Evolutionary conservation across 2,797 vertebrate genomes (phyloP).

Genomic region (Falco berigora): DNA sequence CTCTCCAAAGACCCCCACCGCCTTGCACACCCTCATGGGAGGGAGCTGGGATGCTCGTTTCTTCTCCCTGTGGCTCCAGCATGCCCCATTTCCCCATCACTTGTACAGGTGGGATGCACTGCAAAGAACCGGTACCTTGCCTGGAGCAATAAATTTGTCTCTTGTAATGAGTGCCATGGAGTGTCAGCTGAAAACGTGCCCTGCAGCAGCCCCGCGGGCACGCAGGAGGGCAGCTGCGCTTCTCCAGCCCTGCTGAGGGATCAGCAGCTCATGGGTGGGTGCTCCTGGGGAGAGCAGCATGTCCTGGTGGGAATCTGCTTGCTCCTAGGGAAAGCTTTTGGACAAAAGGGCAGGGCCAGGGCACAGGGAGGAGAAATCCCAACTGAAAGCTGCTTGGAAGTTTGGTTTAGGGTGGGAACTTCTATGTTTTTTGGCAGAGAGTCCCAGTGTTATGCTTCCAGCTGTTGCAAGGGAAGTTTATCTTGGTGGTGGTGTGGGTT

Average conservation of each 20-base stretch:
- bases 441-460: neutral
- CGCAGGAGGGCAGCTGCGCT: neutral
- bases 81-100: rapidly evolving
- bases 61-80: neutral
- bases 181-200: rapidly evolving
- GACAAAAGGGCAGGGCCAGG: neutral
- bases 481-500: neutral
- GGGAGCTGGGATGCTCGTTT: rapidly evolving
- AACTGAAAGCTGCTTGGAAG: neutral
- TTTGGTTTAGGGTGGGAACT: neutral
- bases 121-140: neutral
- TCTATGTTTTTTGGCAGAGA: neutral
- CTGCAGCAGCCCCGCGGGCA: rapidly evolving
- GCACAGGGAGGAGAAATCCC: neutral
- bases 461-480: neutral
- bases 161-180: rapidly evolving
- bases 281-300: neutral
- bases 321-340: neutral
- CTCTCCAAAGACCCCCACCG: neutral
- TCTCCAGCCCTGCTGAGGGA: neutral
- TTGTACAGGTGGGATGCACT: neutral
- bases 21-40: neutral
- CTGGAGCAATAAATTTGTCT: neutral
- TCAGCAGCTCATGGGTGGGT: neutral
- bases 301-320: neutral